Evolutionary conservation across 2,888 invertebrate species (phyloP), one percentile per base, ranked within the genome.

Genomic region (Palloptera scutellata): DNA sequence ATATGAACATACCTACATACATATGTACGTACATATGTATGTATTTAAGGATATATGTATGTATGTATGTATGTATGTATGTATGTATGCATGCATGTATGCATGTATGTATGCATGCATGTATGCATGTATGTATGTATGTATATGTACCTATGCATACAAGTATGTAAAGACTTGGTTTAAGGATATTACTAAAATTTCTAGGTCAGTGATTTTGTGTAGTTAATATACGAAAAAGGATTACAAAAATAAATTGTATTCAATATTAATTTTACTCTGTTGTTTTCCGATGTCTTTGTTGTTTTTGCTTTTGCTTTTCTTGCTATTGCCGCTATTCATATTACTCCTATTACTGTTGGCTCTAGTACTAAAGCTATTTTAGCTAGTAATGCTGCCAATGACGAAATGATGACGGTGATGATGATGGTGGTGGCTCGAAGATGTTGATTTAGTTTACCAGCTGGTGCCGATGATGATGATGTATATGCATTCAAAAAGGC

Each of bases 121-220:
- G 69, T 61, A 57, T 71, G 2, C 5, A 15, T 11, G 10, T 4
- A 48, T 15, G 15, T 1, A 40, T 58, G 15, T 58, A 1, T 17
- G 19, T 12, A n/a, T 43, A 43, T 11, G 11, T 10, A 40, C 41
- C 5, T 12, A 3, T 42, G 8, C n/a, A 40, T 40, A 69, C 55
- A 68, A 59, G 55, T 71, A 20, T 9, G 43, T 12, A 62, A 19
- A 61, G 17, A 12, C 53, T 42, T 1, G 42, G 15, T 41, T 11
- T 41, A n/a, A 19, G 15, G 19, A 52, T 1, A 43, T 41, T 66
- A 73, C 63, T 70, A 61, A 66, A 73, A 71, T 78, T 78, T 78
- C 79, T 79, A 80, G 79, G 78, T 77, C 78, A 80, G 70, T 80
- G 77, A 70, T 55, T 74, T 75, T 73, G 55, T 67, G 61, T 59